Evolutionary conservation across 35 echinoderm and acorn worm species (phyloP), one percentile per base, ranked within the genome.

Genomic region (Ophiothrix spiculata): DNA sequence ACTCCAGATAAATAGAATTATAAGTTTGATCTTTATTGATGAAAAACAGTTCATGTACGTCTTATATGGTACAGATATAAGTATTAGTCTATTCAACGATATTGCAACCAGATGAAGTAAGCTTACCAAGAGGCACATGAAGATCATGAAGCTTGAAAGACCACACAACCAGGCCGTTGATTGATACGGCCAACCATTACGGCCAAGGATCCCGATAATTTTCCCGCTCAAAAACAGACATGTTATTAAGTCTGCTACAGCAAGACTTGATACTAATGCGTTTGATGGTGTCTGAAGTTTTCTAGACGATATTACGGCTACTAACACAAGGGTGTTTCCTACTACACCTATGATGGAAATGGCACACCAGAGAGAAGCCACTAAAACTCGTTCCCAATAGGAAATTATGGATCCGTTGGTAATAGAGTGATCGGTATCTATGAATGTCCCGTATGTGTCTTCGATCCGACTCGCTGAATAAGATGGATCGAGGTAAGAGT

Each of bases 211-310:
- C 19, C 73, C 80, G 16, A 83, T 80, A 2, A 78, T 39, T 23
- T 77, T 87, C 23, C 80, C 39, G 17, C 74, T 78, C 25, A 92
- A 39, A 28, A 76, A 76, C 23, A 92, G 36, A 49, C 69, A 77
- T 0, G 85, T 83, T 8, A 75, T 45, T 23, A 94, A 33, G 33
- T 94, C 92, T 1, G 92, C 77, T 0, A 86, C 32, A 33, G 92
- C 92, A 8, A 94, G 92, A 74, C 83, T 94, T 34, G 86, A 82
- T 8, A 94, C 87, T 39, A 94, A 90, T 10, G 85, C 77, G 77
- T 94, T 94, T 0, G 92, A 73, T 17, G 56, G 33, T 39, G 87
- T 94, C 4, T 83, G 87, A 38, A 94, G 45, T 31, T 86, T 74
- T 28, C 56, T 63, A 0, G 82, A 90, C 37, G 90, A 19, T 10